These are phyloP conservation scores for Lycodopsis pacificus DNA, from an alignment of 2,797 vertebrate species.

Conservation along the genomic window DNA sequence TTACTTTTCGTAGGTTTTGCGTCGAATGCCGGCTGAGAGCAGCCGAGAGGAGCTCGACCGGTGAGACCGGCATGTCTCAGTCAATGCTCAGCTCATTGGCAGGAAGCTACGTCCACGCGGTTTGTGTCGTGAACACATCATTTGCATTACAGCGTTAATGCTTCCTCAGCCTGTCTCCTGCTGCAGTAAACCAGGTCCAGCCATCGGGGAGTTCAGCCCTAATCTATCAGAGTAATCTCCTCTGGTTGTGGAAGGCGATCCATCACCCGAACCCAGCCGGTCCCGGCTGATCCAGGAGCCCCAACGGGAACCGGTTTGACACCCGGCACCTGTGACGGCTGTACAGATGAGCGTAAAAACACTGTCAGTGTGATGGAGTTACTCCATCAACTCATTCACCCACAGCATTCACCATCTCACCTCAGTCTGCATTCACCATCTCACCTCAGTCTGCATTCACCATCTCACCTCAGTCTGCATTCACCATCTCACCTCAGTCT, in stretches of 20 bases:
- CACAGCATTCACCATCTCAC: too few species aligned
- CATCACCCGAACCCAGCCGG: conserved; percentile 57
- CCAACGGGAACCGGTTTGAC: conserved; percentile 22
- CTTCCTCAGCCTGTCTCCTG: conserved; percentile 49
- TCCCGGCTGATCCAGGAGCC: conserved; percentile 33
- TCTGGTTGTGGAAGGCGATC: conserved; percentile 57
- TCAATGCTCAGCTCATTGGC: not conserved
- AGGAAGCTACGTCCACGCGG: not conserved
- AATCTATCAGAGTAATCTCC: conserved; percentile 63
- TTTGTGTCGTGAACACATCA: conserved; percentile 21
- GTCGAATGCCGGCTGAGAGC: too few species aligned
- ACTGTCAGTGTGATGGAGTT: too few species aligned
- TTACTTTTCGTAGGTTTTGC: too few species aligned
- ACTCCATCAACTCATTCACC: too few species aligned
- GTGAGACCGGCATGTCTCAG: not conserved
- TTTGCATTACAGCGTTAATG: conserved; percentile 41
- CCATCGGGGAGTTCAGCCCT: conserved; percentile 56
- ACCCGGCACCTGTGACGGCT: conserved; percentile 42
- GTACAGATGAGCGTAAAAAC: conserved; percentile 23
- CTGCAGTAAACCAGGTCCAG: conserved; percentile 65
- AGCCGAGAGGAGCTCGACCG: not conserved
- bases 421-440: too few species aligned
- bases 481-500: too few species aligned
- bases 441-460: too few species aligned
- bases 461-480: too few species aligned